Base-by-base conservation (phyloP, 2,888 invertebrate species). In the Ormia ochracea region DNA sequence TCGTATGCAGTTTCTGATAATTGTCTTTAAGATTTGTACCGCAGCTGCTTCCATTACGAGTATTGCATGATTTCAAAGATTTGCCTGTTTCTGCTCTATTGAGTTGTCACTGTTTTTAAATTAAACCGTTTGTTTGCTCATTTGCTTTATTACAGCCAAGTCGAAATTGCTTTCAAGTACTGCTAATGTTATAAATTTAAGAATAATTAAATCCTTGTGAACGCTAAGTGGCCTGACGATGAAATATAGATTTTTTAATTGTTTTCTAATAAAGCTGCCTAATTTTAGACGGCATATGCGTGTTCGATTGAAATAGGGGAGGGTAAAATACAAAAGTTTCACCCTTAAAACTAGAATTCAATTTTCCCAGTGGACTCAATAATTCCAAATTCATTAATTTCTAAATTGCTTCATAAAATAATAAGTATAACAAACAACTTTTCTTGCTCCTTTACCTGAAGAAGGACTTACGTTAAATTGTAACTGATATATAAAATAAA, bases 321-420 rank as follows among this genome's bases (percentile, higher is more conserved):
- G 28, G 70, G 50, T 59, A 21, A 45, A 5, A n/a, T 17, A 41
- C 56, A 63, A 43, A n/a, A n/a, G n/a, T n/a, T n/a, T n/a, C 69
- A 78, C 68, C 74, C 78, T 48, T 78, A 21, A 72, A 73, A 58
- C 31, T 36, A 69, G 14, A 43, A 41, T 38, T 66, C 58, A 33
- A 17, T 28, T 43, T 38, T 6, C 0, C 36, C 59, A 23, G 7
- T 2, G 17, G 12, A 23, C n/a, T n/a, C n/a, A n/a, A n/a, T n/a
- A n/a, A n/a, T n/a, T n/a, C n/a, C n/a, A n/a, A n/a, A n/a, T n/a
- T n/a, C n/a, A n/a, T n/a, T n/a, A n/a, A n/a, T n/a, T n/a, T n/a
- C n/a, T n/a, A n/a, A n/a, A n/a, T n/a, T n/a, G n/a, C n/a, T n/a
- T n/a, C n/a, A n/a, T n/a, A n/a, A n/a, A n/a, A n/a, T n/a, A n/a